Conservation (phyloP, 2,113 vertebrate species). For the Eolophus roseicapilla region DNA sequence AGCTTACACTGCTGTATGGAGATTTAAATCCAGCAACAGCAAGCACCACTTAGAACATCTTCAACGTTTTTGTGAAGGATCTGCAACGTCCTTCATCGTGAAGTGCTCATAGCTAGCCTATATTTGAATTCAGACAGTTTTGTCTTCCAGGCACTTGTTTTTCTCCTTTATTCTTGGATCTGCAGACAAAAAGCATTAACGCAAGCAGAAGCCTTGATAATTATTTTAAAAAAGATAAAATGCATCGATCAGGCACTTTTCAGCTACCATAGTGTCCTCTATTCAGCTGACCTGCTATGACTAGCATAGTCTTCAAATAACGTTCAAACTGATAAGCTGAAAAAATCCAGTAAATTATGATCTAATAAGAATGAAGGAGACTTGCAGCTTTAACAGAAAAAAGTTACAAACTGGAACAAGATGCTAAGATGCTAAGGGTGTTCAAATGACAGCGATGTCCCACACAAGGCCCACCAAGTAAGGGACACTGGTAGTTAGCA, state of each 20-base stretch:
- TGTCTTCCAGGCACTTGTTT: background rate
- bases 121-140: background rate
- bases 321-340: background rate
- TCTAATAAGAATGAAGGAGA: background rate
- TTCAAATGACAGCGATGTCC: background rate
- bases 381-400: background rate
- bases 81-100: background rate
- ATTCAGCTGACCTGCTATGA: background rate
- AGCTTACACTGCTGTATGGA: background rate
- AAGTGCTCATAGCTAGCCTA: background rate
- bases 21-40: background rate
- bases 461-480: background rate
- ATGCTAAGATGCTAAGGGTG: background rate
- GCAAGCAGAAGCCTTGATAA: background rate
- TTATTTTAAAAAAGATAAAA: background rate
- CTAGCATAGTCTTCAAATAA: background rate
- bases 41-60: background rate
- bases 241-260: background rate
- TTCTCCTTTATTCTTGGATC: background rate
- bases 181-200: background rate
- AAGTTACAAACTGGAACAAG: background rate
- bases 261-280: background rate
- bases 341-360: background rate
- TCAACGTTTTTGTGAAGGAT: background rate
- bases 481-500: background rate